Conservation (phyloP, 2,888 invertebrate species). For the Aphelenchoides bicaudatus region DNA sequence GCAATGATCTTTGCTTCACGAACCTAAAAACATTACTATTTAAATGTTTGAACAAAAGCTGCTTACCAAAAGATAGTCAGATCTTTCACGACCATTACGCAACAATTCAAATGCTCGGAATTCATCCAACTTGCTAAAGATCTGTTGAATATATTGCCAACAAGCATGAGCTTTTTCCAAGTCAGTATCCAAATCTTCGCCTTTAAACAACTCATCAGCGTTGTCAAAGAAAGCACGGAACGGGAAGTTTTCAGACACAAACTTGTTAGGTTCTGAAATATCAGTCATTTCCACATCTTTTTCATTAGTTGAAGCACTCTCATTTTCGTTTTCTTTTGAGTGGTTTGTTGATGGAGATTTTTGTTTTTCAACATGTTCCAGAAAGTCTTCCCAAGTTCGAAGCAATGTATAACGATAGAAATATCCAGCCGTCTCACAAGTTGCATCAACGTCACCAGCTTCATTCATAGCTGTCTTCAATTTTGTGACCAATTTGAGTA, state of each 20-base stretch:
- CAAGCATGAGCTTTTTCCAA: conserved; percentile 74
- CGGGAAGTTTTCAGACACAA: conserved; percentile 79
- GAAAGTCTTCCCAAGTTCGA: conserved; percentile 78
- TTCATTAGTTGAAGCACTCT: background rate
- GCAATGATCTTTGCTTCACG: conserved; percentile 96
- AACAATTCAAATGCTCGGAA: conserved; percentile 95
- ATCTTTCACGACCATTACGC: conserved; percentile 74
- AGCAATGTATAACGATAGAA: conserved; percentile 84
- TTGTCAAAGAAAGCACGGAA: conserved; percentile 88
- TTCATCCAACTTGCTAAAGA: conserved; percentile 93
- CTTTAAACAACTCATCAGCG: conserved; percentile 79
- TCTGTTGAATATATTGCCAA: conserved; percentile 85
- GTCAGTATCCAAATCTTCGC: conserved; percentile 37
- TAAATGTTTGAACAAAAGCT: background rate
- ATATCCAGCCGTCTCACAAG: conserved; percentile 96
- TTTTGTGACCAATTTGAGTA: conserved; percentile 72
- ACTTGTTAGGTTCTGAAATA: conserved; percentile 36
- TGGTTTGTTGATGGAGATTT: conserved; percentile 39
- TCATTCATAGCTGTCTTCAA: conserved; percentile 77
- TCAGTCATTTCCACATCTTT: background rate
- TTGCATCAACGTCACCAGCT: conserved; percentile 84
- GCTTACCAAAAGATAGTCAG: conserved; percentile 18
- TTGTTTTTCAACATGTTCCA: conserved; percentile 67
- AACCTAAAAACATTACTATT: conserved; percentile 39
- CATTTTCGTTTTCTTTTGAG: background rate